Conservation (phyloP, 2,113 vertebrate species). For the Pholis gunnellus region DNA sequence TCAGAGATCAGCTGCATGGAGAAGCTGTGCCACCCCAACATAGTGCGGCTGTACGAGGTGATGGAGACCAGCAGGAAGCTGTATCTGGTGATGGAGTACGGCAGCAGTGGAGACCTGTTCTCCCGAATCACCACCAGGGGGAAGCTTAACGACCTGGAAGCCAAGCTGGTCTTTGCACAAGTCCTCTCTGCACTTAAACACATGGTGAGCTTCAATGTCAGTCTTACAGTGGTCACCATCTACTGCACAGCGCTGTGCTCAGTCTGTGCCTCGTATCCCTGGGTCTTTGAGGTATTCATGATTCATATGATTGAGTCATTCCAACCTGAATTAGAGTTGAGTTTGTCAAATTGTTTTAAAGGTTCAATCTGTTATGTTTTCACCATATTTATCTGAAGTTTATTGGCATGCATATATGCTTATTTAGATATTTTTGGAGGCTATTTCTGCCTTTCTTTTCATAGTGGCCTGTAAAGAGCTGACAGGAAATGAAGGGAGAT, state of each 20-base stretch:
- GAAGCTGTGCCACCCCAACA: constrained; percentile 84
- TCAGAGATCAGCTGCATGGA: constrained; percentile 86
- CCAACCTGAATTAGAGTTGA: background rate
- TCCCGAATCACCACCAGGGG: constrained; percentile 81
- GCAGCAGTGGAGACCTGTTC: constrained; percentile 85
- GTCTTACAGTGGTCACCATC: background rate
- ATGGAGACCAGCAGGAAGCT: constrained; percentile 80
- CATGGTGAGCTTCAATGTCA: constrained; percentile 80
- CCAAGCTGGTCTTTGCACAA: constrained; percentile 83
- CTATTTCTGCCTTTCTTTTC: background rate
- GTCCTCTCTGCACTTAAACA: constrained; percentile 84
- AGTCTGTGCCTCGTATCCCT: background rate
- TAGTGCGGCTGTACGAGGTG: constrained; percentile 86
- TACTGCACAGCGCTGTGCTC: background rate
- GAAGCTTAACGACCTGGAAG: constrained; percentile 79
- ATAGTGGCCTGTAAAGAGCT: background rate
- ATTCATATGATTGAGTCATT: background rate
- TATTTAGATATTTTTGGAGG: background rate
- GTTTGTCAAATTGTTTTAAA: background rate
- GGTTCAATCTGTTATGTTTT: background rate
- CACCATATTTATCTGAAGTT: background rate
- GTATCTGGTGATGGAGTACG: constrained; percentile 86
- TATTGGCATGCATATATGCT: background rate
- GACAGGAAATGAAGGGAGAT: background rate
- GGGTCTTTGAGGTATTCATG: background rate